Percentiles rank a stretch among this genome's conserved stretches.
phyloP scores from a whole-genome alignment of 1,140 invertebrate genomes.

The Adoxophyes honmai region DNA sequence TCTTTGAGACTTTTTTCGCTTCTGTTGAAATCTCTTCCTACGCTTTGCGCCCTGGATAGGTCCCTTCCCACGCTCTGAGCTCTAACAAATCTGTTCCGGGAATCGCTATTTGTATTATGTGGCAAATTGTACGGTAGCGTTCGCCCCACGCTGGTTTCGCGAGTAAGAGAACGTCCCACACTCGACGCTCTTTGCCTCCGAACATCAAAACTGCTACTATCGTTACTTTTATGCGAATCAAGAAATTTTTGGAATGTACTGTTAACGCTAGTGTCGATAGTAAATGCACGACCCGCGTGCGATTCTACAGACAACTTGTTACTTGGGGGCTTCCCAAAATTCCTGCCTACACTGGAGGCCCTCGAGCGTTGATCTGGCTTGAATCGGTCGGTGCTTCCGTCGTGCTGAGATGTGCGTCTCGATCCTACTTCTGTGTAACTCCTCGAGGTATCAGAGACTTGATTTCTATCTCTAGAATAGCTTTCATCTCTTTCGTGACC shows the following conservation, averaged over 20 bases:
- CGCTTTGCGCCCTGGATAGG: slow-evolving; percentile 3
- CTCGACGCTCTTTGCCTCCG: slow-evolving; percentile 53
- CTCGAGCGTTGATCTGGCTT: slow-evolving; percentile 21
- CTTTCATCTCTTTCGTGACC: slow-evolving; percentile 32
- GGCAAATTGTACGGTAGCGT: slow-evolving; percentile 11
- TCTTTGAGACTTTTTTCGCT: slow-evolving; percentile 43
- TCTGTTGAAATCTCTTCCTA: slow-evolving; percentile 5
- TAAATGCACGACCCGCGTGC: slow-evolving; percentile 42
- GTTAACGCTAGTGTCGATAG: slow-evolving; percentile 55
- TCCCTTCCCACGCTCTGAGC: slow-evolving; percentile 62
- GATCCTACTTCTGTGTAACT: slow-evolving; percentile 22
- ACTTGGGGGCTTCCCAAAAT: slow-evolving; percentile 17
- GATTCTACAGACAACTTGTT: slow-evolving; percentile 38
- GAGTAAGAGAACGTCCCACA: slow-evolving; percentile 43
- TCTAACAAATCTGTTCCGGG: slow-evolving; percentile 35
- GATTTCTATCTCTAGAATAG: slow-evolving; percentile 24
- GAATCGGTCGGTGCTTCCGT: slow-evolving; percentile 26
- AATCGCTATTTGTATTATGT: slow-evolving; percentile 8
- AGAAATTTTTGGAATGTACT: slow-evolving; percentile 45
- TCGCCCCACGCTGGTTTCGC: slow-evolving; percentile 25
- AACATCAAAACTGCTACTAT: slow-evolving; percentile 35
- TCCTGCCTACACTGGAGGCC: slow-evolving; percentile 21
- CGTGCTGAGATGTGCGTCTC: slow-evolving; percentile 29
- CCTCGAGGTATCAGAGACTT: slow-evolving; percentile 20
- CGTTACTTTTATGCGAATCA: slow-evolving; percentile 18